phyloP scores from a whole-genome alignment of 2,113 vertebrate species.

The Pagrus major region DNA sequence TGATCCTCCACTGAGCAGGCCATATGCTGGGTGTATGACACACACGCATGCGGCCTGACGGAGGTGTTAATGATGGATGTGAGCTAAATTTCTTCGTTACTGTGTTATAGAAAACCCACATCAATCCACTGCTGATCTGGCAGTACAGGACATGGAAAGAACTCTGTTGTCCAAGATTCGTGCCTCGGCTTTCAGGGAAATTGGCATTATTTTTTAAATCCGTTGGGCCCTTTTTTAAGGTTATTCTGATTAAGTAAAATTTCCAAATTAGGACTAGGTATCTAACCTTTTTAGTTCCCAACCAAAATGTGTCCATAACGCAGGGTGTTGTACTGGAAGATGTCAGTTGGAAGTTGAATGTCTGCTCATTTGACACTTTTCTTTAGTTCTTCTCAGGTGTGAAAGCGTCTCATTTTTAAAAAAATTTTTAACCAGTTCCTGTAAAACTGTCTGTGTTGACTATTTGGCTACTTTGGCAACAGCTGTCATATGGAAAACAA shows the following conservation, averaged over 20 bases:
- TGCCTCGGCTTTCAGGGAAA: neutral
- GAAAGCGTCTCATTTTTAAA: too few relatives aligned
- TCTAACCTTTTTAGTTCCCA: neutral
- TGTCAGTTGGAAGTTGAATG: neutral
- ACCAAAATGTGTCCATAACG: neutral
- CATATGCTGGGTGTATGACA: constrained; percentile 35
- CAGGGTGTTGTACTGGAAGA: neutral
- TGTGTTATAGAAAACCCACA: neutral
- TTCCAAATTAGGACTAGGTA: neutral
- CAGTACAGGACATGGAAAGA: neutral
- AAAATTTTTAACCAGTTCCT: too few relatives aligned
- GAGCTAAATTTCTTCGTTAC: constrained; percentile 22
- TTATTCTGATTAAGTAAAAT: neutral
- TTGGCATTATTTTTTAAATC: too few relatives aligned
- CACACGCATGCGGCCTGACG: neutral
- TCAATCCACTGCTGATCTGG: neutral
- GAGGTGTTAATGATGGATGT: constrained; percentile 22
- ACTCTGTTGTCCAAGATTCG: neutral
- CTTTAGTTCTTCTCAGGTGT: too few relatives aligned
- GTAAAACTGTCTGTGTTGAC: too few relatives aligned
- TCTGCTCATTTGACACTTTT: neutral
- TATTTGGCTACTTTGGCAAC: too few relatives aligned
- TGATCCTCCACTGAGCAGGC: constrained; percentile 23
- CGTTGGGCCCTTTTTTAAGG: neutral
- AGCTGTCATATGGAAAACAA: too few relatives aligned